phyloP scores from a whole-genome alignment of 2,113 vertebrate genomes.

The Picathartes gymnocephalus region DNA sequence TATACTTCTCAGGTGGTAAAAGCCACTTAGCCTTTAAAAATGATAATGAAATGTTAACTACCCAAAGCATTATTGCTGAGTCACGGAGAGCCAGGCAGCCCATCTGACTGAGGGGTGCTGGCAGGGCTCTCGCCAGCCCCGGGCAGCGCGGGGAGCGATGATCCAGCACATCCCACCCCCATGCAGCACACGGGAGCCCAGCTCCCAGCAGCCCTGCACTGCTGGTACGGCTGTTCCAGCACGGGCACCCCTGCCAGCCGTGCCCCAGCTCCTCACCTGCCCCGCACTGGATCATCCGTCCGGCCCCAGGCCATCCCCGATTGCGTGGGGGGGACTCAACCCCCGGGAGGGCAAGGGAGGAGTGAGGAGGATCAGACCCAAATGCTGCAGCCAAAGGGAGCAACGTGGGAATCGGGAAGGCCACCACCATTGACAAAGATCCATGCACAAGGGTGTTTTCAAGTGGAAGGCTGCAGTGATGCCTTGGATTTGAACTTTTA shows the following conservation, averaged over 20 bases:
- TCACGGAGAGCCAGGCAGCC: constrained; percentile 39
- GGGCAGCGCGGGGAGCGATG: rapidly evolving
- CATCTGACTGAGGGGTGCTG: background rate
- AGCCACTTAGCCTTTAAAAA: constrained; percentile 72
- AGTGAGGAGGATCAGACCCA: background rate
- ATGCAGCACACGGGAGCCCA: rapidly evolving
- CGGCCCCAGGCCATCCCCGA: rapidly evolving
- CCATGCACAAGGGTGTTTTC: background rate
- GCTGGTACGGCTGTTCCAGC: rapidly evolving
- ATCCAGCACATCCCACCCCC: rapidly evolving
- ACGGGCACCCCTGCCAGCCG: rapidly evolving
- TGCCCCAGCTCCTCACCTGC: background rate
- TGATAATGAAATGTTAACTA: constrained; percentile 72
- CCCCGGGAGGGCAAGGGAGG: background rate
- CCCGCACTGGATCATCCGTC: rapidly evolving
- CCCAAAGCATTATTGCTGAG: constrained; percentile 70
- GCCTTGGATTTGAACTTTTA: too few species aligned
- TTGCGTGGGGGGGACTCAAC: too few species aligned
- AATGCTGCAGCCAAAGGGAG: background rate
- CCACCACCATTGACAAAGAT: rapidly evolving
- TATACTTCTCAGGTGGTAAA: constrained; percentile 70
- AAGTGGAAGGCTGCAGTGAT: background rate
- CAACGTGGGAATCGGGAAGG: background rate
- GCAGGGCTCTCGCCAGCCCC: background rate
- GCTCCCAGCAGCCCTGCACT: background rate